Evolutionary conservation across 92 coral and sea anemone genomes (phyloP).

Genomic region (Palythoa caribaeorum): DNA sequence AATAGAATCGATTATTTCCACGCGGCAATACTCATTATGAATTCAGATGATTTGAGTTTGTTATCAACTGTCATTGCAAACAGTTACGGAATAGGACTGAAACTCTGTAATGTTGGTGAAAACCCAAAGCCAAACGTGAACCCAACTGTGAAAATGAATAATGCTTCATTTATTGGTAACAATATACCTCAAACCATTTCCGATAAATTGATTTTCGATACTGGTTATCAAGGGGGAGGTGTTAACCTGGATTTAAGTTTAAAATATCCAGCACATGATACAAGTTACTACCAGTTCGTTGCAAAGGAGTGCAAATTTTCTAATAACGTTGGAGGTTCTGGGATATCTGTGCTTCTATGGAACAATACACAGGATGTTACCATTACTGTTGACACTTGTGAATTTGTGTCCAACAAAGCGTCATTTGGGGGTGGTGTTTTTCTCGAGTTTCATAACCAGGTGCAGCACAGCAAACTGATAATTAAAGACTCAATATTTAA

Average conservation of each 20-base stretch:
- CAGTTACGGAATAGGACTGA: slow-evolving; percentile 81
- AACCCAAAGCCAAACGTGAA: slow-evolving; percentile 33
- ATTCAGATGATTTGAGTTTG: slow-evolving; percentile 66
- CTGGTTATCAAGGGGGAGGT: slow-evolving; percentile 81
- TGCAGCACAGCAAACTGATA: slow-evolving; percentile 61
- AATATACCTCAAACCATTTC: slow-evolving; percentile 25
- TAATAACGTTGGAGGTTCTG: slow-evolving; percentile 90
- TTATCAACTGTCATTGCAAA: slow-evolving; percentile 53
- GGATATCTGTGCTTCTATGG: slow-evolving; percentile 66
- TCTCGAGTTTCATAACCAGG: slow-evolving; percentile 66
- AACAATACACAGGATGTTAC: slow-evolving; percentile 56
- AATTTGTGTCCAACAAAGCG: slow-evolving; percentile 68
- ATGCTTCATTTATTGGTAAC: slow-evolving; percentile 64
- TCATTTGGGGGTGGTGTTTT: slow-evolving; percentile 85
- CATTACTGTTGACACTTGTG: slow-evolving; percentile 61
- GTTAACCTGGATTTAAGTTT: slow-evolving; percentile 69
- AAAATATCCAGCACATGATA: slow-evolving; percentile 63
- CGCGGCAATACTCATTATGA: slow-evolving; percentile 70
- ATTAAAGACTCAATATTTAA: slow-evolving; percentile 52
- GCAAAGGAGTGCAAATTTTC: slow-evolving; percentile 69
- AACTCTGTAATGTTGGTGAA: slow-evolving; percentile 77
- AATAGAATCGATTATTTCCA: slow-evolving; percentile 45
- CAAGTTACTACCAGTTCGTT: slow-evolving; percentile 51
- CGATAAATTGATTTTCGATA: slow-evolving; percentile 10
- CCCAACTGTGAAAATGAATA: slow-evolving; percentile 48